Conservation (phyloP, 1,140 invertebrate species). For the Linepithema humile region DNA sequence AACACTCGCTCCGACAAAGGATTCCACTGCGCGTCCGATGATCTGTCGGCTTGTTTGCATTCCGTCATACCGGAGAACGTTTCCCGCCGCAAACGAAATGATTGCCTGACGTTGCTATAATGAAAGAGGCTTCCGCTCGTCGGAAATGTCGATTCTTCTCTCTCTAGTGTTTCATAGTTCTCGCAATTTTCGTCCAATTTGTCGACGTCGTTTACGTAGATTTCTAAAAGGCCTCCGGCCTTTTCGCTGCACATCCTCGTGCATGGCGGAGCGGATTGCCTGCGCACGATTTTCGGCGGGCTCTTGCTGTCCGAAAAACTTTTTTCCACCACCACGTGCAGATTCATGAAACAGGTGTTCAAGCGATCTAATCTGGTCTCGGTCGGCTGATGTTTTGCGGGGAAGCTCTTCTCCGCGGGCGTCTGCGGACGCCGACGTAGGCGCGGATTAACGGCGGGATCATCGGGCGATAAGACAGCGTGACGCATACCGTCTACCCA, state of each 20-base stretch:
- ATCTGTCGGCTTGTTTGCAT: not conserved
- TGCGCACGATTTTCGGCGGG: slow-evolving; percentile 58
- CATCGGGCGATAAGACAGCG: slow-evolving; percentile 88
- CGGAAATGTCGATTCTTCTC: not conserved
- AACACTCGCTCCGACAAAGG: slow-evolving; percentile 83
- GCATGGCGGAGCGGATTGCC: slow-evolving; percentile 74
- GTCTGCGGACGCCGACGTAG: slow-evolving; percentile 34
- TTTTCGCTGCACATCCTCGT: slow-evolving; percentile 12
- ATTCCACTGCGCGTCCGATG: slow-evolving; percentile 68
- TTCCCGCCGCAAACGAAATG: not conserved
- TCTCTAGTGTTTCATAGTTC: not conserved
- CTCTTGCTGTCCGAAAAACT: slow-evolving; percentile 49
- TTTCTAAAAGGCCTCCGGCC: slow-evolving; percentile 26
- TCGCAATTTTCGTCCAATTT: slow-evolving; percentile 13
- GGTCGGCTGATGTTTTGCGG: slow-evolving; percentile 58
- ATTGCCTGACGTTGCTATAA: not conserved
- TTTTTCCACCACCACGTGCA: slow-evolving; percentile 76
- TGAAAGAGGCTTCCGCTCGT: not conserved
- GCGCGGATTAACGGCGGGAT: slow-evolving; percentile 82
- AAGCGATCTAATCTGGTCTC: slow-evolving; percentile 69
- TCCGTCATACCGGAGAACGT: not conserved
- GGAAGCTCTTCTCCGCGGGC: slow-evolving; percentile 38
- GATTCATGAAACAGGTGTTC: slow-evolving; percentile 77
- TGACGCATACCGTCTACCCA: slow-evolving; percentile 90
- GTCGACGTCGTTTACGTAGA: slow-evolving; percentile 55